Percentiles rank a stretch among this genome's conserved stretches.
Conservation (phyloP, 2,113 vertebrate species). For the sheep (Ovis aries) region ARS-UI_Ramb_v3.0 NC_056054.1:273886501-273887000, state of each 20-base stretch:
- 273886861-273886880: not conserved
- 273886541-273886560: not conserved
- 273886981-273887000: constrained; percentile 1
- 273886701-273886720: not conserved
- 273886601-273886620: not conserved
- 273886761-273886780: constrained; percentile 17
- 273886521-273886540: constrained; percentile 44
- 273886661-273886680: not conserved
- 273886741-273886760: not conserved
- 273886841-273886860: not conserved
- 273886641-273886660: constrained; percentile 4
- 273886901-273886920: not conserved
- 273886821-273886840: not conserved
- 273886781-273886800: not conserved
- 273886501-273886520: constrained; percentile 65
- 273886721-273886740: not conserved
- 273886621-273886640: not conserved
- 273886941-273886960: not conserved
- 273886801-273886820: not conserved
- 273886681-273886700: not conserved
- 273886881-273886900: not conserved
- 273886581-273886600: not conserved
- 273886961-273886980: not conserved
- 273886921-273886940: not conserved
- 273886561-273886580: not conserved